phyloP scores from a whole-genome alignment of 2,797 vertebrate genomes.

The Florisuga fusca region DNA sequence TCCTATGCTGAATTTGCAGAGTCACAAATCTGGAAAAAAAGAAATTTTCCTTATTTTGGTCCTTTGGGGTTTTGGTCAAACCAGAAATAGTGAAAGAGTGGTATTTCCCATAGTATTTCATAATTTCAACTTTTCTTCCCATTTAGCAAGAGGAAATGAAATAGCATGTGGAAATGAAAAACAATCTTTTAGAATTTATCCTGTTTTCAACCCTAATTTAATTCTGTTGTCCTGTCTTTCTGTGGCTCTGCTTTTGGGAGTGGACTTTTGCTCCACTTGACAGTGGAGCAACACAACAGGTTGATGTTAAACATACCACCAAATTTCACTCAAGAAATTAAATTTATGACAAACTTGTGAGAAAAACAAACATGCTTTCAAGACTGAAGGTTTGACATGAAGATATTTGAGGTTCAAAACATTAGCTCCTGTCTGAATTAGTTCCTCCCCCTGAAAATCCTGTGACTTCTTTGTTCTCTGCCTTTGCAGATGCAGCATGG shows the following conservation, averaged over 20 bases:
- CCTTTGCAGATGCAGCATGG: not conserved
- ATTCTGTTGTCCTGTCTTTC: not conserved
- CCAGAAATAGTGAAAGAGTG: not conserved
- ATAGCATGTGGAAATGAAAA: not conserved
- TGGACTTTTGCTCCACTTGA: not conserved
- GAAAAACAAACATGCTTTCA: not conserved
- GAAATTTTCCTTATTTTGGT: not conserved
- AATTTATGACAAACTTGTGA: not conserved
- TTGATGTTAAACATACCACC: not conserved
- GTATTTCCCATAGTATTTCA: not conserved
- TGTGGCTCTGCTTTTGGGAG: not conserved
- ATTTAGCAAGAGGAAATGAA: not conserved
- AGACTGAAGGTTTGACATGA: not conserved
- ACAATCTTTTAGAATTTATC: not conserved
- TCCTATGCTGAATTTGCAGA: not conserved
- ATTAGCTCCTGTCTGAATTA: not conserved
- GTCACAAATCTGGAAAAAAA: not conserved
- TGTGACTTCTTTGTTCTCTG: not conserved
- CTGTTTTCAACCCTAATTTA: not conserved
- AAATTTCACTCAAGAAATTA: not conserved
- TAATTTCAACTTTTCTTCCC: not conserved
- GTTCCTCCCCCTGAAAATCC: not conserved
- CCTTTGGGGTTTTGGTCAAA: not conserved
- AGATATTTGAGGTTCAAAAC: not conserved
- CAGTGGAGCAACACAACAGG: too few species aligned